Evolutionary conservation across 2,888 invertebrate genomes (phyloP).

Genomic region (Agonopterix arenella): DNA sequence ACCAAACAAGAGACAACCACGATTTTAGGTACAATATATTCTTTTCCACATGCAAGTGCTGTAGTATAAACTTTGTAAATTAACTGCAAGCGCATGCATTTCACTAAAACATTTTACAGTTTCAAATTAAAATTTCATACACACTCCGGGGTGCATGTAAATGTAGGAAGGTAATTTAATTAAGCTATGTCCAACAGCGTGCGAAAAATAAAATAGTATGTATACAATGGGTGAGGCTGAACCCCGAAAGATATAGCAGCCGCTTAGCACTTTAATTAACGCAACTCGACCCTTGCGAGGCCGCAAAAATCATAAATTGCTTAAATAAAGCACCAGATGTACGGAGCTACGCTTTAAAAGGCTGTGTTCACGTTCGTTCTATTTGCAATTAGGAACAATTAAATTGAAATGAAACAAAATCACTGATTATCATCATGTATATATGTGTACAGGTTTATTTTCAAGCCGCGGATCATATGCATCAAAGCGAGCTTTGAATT

Average conservation of each 20-base stretch:
- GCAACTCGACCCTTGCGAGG: slow-evolving; percentile 9
- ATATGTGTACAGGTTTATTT: too few species aligned
- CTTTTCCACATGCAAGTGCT: too few species aligned
- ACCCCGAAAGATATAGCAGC: slow-evolving; percentile 17
- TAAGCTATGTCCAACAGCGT: slow-evolving; percentile 16
- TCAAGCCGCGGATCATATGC: too few species aligned
- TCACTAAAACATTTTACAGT: neutral
- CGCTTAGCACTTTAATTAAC: slow-evolving; percentile 32
- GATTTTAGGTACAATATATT: too few species aligned
- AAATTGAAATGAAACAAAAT: too few species aligned
- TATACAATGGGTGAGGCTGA: neutral
- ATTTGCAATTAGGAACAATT: too few species aligned
- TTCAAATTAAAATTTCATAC: slow-evolving; percentile 14
- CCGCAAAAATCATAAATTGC: slow-evolving; percentile 24
- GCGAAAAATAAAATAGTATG: slow-evolving; percentile 16
- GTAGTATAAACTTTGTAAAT: too few species aligned
- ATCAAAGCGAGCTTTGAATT: too few species aligned
- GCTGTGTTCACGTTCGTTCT: too few species aligned
- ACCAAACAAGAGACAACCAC: too few species aligned
- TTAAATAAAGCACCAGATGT: slow-evolving; percentile 11
- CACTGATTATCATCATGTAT: too few species aligned
- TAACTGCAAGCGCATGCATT: neutral
- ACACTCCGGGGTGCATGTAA: slow-evolving; percentile 12
- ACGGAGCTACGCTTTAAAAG: neutral
- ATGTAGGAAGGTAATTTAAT: slow-evolving; percentile 22